These are phyloP conservation scores for Dicycla oo DNA, from an alignment of 2,888 invertebrate species.

Conservation along the genomic window DNA sequence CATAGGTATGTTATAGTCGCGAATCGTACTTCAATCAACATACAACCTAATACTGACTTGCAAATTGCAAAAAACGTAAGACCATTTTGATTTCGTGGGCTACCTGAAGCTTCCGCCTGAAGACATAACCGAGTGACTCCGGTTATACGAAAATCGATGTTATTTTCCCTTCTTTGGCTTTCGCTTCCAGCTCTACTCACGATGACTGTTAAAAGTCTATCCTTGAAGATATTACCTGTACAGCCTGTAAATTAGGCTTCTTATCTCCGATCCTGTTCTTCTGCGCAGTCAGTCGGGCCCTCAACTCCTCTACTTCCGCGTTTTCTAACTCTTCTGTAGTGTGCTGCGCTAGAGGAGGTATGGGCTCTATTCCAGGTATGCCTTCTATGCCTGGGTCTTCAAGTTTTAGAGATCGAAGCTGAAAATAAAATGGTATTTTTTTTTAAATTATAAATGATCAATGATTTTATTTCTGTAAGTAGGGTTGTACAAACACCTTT, in stretches of 20 bases:
- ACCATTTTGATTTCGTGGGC: too few relatives aligned
- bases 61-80: too few relatives aligned
- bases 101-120: too few relatives aligned
- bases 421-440: background rate
- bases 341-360: conserved; percentile 89
- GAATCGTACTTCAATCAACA: too few relatives aligned
- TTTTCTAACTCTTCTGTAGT: conserved; percentile 92
- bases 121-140: too few relatives aligned
- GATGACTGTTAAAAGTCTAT: background rate
- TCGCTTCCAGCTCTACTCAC: background rate
- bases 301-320: conserved; percentile 89
- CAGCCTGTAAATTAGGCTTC: conserved; percentile 94
- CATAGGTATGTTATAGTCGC: too few relatives aligned
- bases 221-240: conserved; percentile 88
- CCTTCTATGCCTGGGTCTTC: conserved; percentile 83
- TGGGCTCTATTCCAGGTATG: conserved; percentile 80
- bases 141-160: too few relatives aligned
- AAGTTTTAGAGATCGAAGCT: conserved; percentile 90
- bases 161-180: too few relatives aligned
- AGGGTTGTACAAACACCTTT: too few relatives aligned
- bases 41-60: too few relatives aligned
- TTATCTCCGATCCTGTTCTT: conserved; percentile 91
- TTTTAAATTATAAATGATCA: too few relatives aligned
- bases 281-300: conserved; percentile 90
- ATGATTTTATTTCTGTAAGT: too few relatives aligned